phyloP scores from a whole-genome alignment of 1,140 invertebrate genomes.

The Berghia stephanieae region DNA sequence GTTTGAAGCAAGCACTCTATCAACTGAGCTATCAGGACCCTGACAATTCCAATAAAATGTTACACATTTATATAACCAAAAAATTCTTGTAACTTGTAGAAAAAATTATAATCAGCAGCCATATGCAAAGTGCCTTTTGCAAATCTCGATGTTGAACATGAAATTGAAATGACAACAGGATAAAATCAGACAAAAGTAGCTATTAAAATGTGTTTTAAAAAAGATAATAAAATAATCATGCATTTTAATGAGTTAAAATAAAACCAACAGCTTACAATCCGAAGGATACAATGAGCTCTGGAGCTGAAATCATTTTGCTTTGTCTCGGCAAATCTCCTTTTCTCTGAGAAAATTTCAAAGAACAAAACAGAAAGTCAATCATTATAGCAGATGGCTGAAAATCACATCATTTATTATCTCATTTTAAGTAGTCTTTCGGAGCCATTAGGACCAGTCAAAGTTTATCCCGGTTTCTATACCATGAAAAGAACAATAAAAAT shows the following conservation, averaged over 20 bases:
- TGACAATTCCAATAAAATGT: constrained; percentile 26
- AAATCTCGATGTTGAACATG: not conserved
- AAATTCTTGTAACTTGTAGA: not conserved
- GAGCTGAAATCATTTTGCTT: constrained; percentile 72
- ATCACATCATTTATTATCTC: no score
- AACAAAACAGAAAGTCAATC: not conserved
- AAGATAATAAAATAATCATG: constrained; percentile 64
- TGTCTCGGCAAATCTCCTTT: constrained; percentile 72
- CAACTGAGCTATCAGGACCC: no score
- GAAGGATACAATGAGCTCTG: constrained; percentile 73
- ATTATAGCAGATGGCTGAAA: no score
- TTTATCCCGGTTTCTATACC: no score
- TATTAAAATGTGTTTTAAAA: constrained; percentile 63
- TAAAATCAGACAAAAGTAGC: constrained; percentile 57
- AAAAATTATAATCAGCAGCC: not conserved
- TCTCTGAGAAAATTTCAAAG: constrained; percentile 42
- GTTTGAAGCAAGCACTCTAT: no score
- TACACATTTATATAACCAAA: constrained; percentile 7
- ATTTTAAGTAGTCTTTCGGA: no score
- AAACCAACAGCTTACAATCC: constrained; percentile 54
- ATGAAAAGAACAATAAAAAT: no score
- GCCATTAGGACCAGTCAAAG: no score
- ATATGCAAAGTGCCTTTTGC: not conserved
- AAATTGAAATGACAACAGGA: not conserved
- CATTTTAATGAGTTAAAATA: not conserved